Evolutionary conservation across 2,113 vertebrate species (phyloP), one percentile per base, ranked within the genome.

Genomic region (Pelmatolapia mariae): DNA sequence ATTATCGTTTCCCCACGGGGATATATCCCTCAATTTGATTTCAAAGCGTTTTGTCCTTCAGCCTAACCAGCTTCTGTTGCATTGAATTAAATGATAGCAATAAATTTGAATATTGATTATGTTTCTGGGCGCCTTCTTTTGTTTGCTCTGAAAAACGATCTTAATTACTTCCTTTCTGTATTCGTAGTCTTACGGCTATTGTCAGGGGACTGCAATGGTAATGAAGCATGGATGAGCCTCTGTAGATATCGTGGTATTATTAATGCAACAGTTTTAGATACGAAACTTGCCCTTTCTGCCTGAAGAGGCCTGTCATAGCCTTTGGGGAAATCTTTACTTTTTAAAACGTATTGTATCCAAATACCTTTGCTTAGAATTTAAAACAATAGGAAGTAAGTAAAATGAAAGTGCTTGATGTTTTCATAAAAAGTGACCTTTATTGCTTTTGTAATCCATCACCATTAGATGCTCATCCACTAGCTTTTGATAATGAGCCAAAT

Each of bases 21-120:
- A 82, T 57, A 88, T 76, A 85, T 86, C 83, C 86, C 24, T 76
- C 83, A 71, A 89, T 92, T 93, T 92, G 68, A 92, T 93, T 93
- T 88, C 84, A 86, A 89, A 94, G 86, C 80, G 26, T 90, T 92
- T 91, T 91, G 92, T 95, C 93, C 91, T 93, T 88, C 89, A 90
- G 89, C 84, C 90, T 92, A 93, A 90, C 91, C 86, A 85, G 93
- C 93, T 85, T 90, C 91, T n/a, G 29, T 87, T 92, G 91, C 87
- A 84, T 89, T 59, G 57, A 92, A 94, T 95, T 94, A 95, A 95
- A 93, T 92, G 91, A 93, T 94, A 92, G 92, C 91, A 92, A 91
- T 94, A 91, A 73, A 96, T 95, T 94, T 95, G 90, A 95, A 94
- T 95, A 92, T 96, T 95, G 93, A 95, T 94, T 94, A 87, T 89